Evolutionary conservation across 2,888 invertebrate genomes (phyloP).

Genomic region (Spicauda simplicius): DNA sequence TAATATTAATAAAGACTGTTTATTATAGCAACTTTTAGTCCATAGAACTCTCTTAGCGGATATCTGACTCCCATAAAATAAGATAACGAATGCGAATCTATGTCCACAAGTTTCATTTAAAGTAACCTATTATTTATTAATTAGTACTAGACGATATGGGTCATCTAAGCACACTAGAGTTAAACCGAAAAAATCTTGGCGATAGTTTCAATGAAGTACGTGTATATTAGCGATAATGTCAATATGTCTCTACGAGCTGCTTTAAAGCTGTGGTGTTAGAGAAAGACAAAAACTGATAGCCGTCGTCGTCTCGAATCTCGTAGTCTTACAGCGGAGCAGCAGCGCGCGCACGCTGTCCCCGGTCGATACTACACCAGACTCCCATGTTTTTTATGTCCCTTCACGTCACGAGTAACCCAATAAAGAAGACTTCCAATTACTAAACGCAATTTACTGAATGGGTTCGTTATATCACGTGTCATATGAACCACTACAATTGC

Average conservation of each 20-base stretch:
- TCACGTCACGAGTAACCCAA: slow-evolving; percentile 74
- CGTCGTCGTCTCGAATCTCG: slow-evolving; percentile 51
- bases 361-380: slow-evolving; percentile 82
- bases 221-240: slow-evolving; percentile 9
- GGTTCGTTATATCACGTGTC: slow-evolving; percentile 50
- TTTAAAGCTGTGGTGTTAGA: slow-evolving; percentile 43
- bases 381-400: slow-evolving; percentile 81
- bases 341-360: slow-evolving; percentile 73
- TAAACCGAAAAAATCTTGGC: not conserved
- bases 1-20: too few relatives aligned
- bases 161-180: too few relatives aligned
- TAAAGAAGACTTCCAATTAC: slow-evolving; percentile 73
- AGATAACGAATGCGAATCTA: too few relatives aligned
- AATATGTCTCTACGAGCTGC: slow-evolving; percentile 29
- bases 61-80: too few relatives aligned
- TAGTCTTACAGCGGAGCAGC: slow-evolving; percentile 37
- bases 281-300: slow-evolving; percentile 48
- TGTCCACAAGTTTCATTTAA: too few relatives aligned
- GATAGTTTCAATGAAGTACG: slow-evolving; percentile 4
- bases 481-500: slow-evolving; percentile 24
- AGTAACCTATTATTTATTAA: too few relatives aligned
- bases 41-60: too few relatives aligned
- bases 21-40: too few relatives aligned
- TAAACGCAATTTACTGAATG: slow-evolving; percentile 54
- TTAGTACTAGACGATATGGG: too few relatives aligned